Percentiles rank a stretch among this genome's conserved stretches.
These are phyloP conservation scores for Ctenicera cuprea DNA, from an alignment of 2,888 invertebrate species.

Conservation along the genomic window DNA sequence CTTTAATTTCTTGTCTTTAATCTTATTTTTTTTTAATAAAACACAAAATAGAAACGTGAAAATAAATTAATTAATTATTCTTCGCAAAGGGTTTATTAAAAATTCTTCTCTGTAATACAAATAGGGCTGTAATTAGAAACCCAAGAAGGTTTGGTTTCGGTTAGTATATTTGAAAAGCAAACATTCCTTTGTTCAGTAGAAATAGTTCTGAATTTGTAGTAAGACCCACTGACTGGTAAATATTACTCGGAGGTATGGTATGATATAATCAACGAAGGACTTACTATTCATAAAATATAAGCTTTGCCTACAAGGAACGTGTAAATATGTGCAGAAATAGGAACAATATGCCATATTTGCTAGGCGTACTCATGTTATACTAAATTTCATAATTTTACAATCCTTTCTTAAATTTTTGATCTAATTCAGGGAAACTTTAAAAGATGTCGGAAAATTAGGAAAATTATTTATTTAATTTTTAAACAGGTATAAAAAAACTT, in stretches of 20 bases:
- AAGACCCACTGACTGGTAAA: slow-evolving; percentile 41
- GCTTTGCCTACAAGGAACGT: slow-evolving; percentile 29
- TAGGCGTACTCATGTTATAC: neutral
- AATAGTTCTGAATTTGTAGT: slow-evolving; percentile 19
- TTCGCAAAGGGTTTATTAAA: too few species aligned
- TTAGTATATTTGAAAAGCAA: slow-evolving; percentile 6
- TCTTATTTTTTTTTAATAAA: too few species aligned
- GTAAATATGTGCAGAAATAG: slow-evolving; percentile 14
- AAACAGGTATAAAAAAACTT: too few species aligned
- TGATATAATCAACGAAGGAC: slow-evolving; percentile 39
- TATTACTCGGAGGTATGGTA: slow-evolving; percentile 39
- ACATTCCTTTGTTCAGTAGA: slow-evolving; percentile 11
- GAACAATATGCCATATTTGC: neutral
- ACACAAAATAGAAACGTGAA: too few species aligned
- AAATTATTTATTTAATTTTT: too few species aligned
- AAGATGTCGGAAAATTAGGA: neutral
- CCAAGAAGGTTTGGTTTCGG: too few species aligned
- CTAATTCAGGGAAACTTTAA: too few species aligned
- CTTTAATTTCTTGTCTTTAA: too few species aligned
- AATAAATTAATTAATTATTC: too few species aligned
- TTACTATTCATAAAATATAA: slow-evolving; percentile 48
- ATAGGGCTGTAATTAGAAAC: too few species aligned
- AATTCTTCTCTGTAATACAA: too few species aligned
- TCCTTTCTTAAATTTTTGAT: too few species aligned
- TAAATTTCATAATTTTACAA: neutral